Conservation (phyloP, 2,797 vertebrate species). For the Onychomys arenicola region DNA sequence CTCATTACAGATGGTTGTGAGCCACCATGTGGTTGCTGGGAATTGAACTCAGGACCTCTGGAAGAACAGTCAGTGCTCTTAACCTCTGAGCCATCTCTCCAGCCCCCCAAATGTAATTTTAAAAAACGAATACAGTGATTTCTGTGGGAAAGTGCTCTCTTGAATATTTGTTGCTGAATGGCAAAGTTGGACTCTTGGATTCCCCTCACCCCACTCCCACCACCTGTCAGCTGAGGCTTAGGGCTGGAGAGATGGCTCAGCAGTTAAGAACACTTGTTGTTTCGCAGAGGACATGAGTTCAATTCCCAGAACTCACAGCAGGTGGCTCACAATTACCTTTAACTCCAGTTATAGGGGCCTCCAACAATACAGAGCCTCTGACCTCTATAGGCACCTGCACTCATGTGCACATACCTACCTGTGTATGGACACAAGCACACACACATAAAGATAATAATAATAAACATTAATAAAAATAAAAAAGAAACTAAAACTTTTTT, state of each 20-base stretch:
- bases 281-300: background rate
- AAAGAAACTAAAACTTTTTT: no score
- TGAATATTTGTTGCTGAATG: background rate
- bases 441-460: background rate
- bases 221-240: background rate
- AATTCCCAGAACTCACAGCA: background rate
- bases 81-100: no score
- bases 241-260: background rate
- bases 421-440: background rate
- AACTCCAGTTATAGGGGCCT: background rate
- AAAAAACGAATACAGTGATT: background rate
- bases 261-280: background rate
- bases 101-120: background rate
- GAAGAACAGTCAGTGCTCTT: no score
- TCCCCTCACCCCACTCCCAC: background rate
- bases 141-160: background rate
- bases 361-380: background rate
- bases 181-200: background rate
- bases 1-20: no score
- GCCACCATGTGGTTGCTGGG: no score
- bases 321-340: background rate
- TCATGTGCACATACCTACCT: background rate
- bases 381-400: background rate
- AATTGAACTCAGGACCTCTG: no score
- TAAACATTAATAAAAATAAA: no score